Evolutionary conservation across 2,113 vertebrate genomes (phyloP), one percentile per base, ranked within the genome.

Genomic region (Orycteropus afer): DNA sequence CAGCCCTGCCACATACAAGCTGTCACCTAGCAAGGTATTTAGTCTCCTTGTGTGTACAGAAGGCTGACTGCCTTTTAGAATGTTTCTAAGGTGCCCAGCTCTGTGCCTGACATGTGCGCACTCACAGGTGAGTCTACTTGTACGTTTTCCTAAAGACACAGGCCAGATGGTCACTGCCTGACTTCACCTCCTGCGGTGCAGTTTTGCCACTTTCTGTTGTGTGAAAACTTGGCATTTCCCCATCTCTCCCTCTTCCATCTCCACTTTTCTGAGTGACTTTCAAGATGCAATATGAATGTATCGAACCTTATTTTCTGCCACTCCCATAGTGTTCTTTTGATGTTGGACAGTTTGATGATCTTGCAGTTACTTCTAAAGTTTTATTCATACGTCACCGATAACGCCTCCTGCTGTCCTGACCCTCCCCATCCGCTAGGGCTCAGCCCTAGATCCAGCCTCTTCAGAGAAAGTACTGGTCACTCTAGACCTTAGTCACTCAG

Each of bases 91-190:
- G 27, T 32, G 14, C 15, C 7, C 11, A 18, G 20, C 17, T 7
- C 32, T 5, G n/a, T 2, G 0, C 12, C 5, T n/a, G 57, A 32
- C 45, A 1, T 14, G 57, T 34, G 12, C 51, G 74, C 5, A 2
- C 3, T 65, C 20, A 42, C 4, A 63, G 71, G 49, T 18, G 55
- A 27, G 4, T 73, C 67, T 55, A 18, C 29, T 25, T n/a, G 5
- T 29, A 0, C 69, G 13, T 14, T 32, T 9, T 45, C 34, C 45
- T 49, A 8, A 82, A 45, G 65, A 27, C 2, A 6, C 42, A 14
- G n/a, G 55, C 42, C 22, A 17, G 32, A 17, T 23, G 10, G 34
- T 69, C 32, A 22, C 61, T 14, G 5, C 40, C 29, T 10, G 23
- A 40, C 37, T 51, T 8, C 29, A 1, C 18, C 29, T 80, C 71